Percentiles rank a stretch among this genome's conserved stretches.
Conservation (phyloP, 2,797 vertebrate species). For the Bryconaethiops microstoma region DNA sequence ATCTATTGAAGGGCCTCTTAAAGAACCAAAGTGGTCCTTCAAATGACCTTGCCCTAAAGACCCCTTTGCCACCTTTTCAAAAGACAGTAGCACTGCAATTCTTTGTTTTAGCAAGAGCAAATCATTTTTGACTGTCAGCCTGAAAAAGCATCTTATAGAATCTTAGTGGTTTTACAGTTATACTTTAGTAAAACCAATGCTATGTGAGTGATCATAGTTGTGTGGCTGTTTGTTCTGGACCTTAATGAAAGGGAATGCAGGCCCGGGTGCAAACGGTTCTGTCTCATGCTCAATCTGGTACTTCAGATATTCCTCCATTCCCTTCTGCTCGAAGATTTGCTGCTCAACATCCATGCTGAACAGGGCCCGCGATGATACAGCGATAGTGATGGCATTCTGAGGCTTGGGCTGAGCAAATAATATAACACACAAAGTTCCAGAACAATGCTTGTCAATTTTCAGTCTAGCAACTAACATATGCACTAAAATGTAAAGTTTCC, state of each 20-base stretch:
- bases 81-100: too few relatives aligned
- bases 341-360: conserved; percentile 96
- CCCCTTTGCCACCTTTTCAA: too few relatives aligned
- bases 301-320: conserved; percentile 90
- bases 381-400: conserved; percentile 91
- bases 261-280: conserved; percentile 88
- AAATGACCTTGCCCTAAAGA: too few relatives aligned
- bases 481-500: too few relatives aligned
- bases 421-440: neutral
- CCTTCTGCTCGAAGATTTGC: conserved; percentile 85
- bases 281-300: conserved; percentile 92
- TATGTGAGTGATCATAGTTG: neutral
- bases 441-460: neutral
- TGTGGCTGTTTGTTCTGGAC: conserved; percentile 63
- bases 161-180: neutral
- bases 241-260: conserved; percentile 95
- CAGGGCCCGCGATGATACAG: conserved; percentile 89
- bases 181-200: neutral
- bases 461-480: neutral
- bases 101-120: neutral
- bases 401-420: conserved; percentile 69
- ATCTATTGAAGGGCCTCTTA: too few relatives aligned
- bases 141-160: neutral
- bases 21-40: too few relatives aligned
- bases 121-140: neutral